Conservation (phyloP, 1,140 invertebrate species). For the Hetaerina americana region DNA sequence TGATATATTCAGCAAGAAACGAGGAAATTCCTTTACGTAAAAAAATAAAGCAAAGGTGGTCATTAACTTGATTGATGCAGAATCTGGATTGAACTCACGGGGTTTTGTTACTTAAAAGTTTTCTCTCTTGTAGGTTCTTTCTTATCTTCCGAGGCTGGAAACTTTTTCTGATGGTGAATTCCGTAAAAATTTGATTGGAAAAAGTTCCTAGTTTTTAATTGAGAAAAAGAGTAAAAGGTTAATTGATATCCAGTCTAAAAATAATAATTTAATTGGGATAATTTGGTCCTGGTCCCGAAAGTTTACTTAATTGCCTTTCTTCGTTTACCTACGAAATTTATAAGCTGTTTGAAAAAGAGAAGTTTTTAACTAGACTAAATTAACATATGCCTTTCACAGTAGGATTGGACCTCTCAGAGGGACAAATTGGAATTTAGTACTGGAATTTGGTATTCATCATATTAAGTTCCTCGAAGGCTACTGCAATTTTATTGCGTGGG, state of each 20-base stretch:
- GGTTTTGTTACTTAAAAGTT: not conserved
- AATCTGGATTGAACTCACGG: not conserved
- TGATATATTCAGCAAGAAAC: not conserved
- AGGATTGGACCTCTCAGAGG: too few species aligned
- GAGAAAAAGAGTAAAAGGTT: not conserved
- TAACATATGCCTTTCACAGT: too few species aligned
- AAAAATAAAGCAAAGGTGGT: not conserved
- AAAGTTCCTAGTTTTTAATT: not conserved
- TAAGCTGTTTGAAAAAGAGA: too few species aligned
- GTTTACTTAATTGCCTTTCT: too few species aligned
- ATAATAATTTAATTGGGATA: too few species aligned
- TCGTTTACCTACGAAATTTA: too few species aligned
- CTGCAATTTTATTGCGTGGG: too few species aligned
- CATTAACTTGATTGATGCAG: not conserved
- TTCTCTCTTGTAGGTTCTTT: not conserved
- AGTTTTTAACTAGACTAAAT: too few species aligned
- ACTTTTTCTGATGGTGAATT: not conserved
- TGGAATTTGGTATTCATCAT: too few species aligned
- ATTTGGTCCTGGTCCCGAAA: too few species aligned
- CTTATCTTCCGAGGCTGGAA: not conserved
- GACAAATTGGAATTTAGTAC: too few species aligned
- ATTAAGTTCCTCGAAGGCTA: too few species aligned
- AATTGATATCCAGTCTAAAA: not conserved
- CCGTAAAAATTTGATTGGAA: not conserved
- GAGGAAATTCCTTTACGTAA: not conserved